Percentiles rank a stretch among this genome's conserved stretches.
phyloP scores from a whole-genome alignment of 2,797 vertebrate genomes.

The Scyliorhinus canicula region DNA sequence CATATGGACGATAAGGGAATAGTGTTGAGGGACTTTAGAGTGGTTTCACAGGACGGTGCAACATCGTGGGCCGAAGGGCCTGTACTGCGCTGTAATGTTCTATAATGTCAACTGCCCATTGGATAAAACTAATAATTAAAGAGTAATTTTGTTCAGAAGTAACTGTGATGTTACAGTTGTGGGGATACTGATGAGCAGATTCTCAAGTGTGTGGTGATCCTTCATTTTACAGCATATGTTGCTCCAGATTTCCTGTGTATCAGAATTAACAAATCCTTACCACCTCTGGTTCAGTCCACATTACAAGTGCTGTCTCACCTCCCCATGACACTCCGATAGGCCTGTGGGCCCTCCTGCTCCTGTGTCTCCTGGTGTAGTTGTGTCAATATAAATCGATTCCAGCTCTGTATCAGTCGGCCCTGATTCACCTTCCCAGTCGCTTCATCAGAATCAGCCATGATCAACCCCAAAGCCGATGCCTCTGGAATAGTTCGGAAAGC shows the following conservation, averaged over 20 bases:
- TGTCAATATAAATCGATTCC: constrained; percentile 96
- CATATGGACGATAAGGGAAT: too few relatives aligned
- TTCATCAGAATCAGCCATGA: constrained; percentile 91
- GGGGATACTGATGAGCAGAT: not conserved
- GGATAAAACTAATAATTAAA: not conserved
- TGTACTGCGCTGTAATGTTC: too few relatives aligned
- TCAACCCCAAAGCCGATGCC: constrained; percentile 87
- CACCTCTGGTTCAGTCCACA: not conserved
- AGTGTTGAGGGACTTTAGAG: too few relatives aligned
- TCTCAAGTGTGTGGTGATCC: not conserved
- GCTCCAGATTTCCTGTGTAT: not conserved
- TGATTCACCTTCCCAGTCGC: constrained; percentile 88
- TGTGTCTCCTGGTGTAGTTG: constrained; percentile 97
- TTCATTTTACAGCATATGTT: not conserved
- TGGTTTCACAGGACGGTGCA: too few relatives aligned
- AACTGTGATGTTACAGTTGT: not conserved
- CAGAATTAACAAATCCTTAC: not conserved
- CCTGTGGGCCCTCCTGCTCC: constrained; percentile 91
- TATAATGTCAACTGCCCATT: not conserved
- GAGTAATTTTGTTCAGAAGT: not conserved
- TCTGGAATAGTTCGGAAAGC: constrained; percentile 97
- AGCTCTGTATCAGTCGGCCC: constrained; percentile 91
- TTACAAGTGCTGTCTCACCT: constrained; percentile 58
- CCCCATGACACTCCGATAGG: constrained; percentile 78
- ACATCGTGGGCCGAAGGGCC: too few relatives aligned